Evolutionary conservation across 1,140 invertebrate genomes (phyloP).

Genomic region (Meloidogyne exigua): DNA sequence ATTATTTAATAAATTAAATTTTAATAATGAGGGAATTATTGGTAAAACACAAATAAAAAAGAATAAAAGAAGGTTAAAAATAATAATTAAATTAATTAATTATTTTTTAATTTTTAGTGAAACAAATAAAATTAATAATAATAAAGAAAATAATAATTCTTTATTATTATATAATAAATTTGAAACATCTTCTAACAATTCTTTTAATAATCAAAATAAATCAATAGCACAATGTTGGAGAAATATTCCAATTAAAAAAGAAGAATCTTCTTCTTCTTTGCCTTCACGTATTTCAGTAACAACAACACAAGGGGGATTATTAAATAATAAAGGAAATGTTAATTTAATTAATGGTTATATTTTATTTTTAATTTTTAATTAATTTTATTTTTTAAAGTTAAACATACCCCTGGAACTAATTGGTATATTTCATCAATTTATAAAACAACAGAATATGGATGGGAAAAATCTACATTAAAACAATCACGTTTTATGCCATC

Average conservation of each 20-base stretch:
- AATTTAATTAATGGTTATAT: not conserved
- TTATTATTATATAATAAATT: conserved; percentile 7
- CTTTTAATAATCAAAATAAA: not conserved
- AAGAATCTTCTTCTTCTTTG: not conserved
- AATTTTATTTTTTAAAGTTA: not conserved
- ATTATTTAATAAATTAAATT: conserved; percentile 11
- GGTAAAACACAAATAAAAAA: not conserved
- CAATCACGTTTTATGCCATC: not conserved
- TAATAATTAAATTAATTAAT: no score
- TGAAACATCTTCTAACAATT: not conserved
- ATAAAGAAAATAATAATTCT: not conserved
- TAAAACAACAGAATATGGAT: conserved; percentile 19
- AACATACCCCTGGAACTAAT: conserved; percentile 12
- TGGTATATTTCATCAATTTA: conserved; percentile 27
- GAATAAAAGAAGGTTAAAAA: not conserved
- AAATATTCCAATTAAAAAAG: not conserved
- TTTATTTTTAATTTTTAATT: not conserved
- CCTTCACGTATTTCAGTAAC: conserved; percentile 17
- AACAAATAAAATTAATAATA: not conserved
- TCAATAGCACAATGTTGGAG: not conserved
- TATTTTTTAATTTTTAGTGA: not conserved
- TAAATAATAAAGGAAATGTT: not conserved
- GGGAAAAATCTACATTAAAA: conserved; percentile 21
- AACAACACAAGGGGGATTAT: conserved; percentile 4
- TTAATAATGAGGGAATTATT: conserved; percentile 3